Conservation (phyloP, 1,140 invertebrate genomes). For the Nephotettix cincticeps region DNA sequence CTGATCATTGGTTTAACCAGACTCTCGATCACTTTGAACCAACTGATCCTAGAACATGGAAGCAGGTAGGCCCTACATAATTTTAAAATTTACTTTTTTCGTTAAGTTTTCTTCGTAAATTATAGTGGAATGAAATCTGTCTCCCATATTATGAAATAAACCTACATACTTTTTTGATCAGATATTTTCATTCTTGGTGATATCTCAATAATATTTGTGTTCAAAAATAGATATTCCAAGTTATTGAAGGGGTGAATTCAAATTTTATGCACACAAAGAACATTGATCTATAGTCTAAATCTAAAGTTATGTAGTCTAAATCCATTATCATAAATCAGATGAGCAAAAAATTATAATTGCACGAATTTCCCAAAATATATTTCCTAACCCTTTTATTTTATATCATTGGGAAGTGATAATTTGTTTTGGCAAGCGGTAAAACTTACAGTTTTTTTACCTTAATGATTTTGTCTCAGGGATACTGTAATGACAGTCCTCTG, state of each 20-base stretch:
- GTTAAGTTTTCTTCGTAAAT: too few relatives aligned
- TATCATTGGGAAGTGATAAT: too few relatives aligned
- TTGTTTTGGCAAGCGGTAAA: too few relatives aligned
- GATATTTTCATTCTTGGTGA: neutral
- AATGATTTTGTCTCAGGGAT: too few relatives aligned
- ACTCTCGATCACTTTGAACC: constrained; percentile 73
- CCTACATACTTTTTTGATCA: neutral
- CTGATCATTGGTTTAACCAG: constrained; percentile 73
- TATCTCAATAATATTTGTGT: neutral
- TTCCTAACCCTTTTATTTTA: too few relatives aligned
- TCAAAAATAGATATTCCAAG: neutral
- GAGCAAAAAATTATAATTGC: neutral
- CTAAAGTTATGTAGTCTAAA: neutral
- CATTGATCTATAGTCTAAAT: neutral
- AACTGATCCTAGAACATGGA: constrained; percentile 63
- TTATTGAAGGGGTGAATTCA: too few relatives aligned
- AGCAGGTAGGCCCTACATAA: too few relatives aligned
- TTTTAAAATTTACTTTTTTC: too few relatives aligned
- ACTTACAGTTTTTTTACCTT: too few relatives aligned
- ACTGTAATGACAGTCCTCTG: too few relatives aligned
- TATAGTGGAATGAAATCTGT: neutral
- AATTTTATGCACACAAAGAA: neutral
- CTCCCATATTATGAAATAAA: neutral
- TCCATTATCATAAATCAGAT: neutral
- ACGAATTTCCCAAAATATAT: too few relatives aligned